phyloP scores from a whole-genome alignment of 2,113 vertebrate species.

The Brienomyrus brachyistius region DNA sequence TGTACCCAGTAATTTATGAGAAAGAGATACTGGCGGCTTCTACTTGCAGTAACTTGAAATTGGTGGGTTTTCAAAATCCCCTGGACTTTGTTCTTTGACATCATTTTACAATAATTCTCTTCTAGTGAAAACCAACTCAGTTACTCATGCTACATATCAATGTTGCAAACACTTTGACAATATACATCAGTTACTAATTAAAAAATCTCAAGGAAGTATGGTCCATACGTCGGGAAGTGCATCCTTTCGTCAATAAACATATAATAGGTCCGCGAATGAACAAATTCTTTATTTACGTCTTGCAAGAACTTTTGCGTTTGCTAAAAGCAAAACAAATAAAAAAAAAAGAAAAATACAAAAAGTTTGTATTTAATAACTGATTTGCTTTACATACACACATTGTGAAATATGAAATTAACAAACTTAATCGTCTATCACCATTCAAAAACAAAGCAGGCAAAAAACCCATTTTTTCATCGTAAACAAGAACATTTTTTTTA shows the following conservation, averaged over 20 bases:
- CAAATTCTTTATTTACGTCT: constrained; percentile 9
- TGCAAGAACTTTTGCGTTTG: constrained; percentile 7
- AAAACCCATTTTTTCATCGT: constrained; percentile 53
- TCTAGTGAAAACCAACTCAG: not conserved
- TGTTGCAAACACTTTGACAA: not conserved
- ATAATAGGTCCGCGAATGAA: not conserved
- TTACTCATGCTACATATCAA: constrained; percentile 2
- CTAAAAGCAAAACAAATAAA: constrained; percentile 5
- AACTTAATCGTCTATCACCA: constrained; percentile 29
- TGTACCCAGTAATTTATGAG: not conserved
- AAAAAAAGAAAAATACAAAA: constrained; percentile 12
- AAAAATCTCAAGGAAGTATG: not conserved
- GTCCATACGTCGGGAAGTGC: not conserved
- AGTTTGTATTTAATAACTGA: constrained; percentile 12
- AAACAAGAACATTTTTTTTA: constrained; percentile 34
- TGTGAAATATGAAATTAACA: constrained; percentile 44
- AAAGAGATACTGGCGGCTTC: not conserved
- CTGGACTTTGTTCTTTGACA: not conserved
- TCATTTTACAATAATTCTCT: not conserved
- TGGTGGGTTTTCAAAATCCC: not conserved
- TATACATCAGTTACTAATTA: not conserved
- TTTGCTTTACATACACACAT: constrained; percentile 27
- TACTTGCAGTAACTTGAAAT: not conserved
- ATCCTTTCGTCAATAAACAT: not conserved
- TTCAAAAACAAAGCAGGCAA: constrained; percentile 29